Evolutionary conservation across 2,888 invertebrate species (phyloP), one percentile per base, ranked within the genome.

Genomic region (Tenodera sinensis): DNA sequence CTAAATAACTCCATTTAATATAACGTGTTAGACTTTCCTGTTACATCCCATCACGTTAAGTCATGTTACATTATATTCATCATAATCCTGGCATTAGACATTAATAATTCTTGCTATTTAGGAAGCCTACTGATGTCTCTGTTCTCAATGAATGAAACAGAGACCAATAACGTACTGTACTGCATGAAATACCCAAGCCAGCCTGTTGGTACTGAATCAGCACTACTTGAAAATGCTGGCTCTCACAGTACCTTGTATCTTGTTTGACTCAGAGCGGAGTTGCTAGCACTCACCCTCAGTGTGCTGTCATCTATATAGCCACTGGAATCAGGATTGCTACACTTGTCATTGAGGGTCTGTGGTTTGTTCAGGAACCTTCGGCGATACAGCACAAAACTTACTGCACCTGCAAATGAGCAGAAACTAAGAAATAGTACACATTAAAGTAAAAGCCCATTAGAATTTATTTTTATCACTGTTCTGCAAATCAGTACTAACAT

Each of bases 221-320:
- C 54, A 71, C 54, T 71, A 83, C 83, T 15, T 27, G 83, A 28
- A 27, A 83, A 28, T 28, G 83, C 28, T 27, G 83, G 83, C 30
- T 30, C 2, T 84, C 30, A 84, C 84, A 84, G 25, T 54, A 54
- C 28, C 54, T 54, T 85, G 54, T 54, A 85, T 27, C 28, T 85
- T 85, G 54, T 85, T 71, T 85, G 42, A 27, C 42, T 71, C 15
- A 27, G 28, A 85, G 54, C 9, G 30, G 84, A 84, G 30, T 30
- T 28, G 25, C 84, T 30, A 84, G 30, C 27, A 94, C 96, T 95
- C 94, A 97, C 97, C 94, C 97, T 95, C 93, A 97, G 96, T 92
- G 97, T 97, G 93, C 97, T 97, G 93, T 97, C 97, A 93, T 97
- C 97, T 91, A 97, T 96, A 92, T 97, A 97, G 91, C 97, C 97